These are phyloP conservation scores for Drosophila seclusa DNA, from an alignment of 2,888 invertebrate species.

Conservation along the genomic window DNA sequence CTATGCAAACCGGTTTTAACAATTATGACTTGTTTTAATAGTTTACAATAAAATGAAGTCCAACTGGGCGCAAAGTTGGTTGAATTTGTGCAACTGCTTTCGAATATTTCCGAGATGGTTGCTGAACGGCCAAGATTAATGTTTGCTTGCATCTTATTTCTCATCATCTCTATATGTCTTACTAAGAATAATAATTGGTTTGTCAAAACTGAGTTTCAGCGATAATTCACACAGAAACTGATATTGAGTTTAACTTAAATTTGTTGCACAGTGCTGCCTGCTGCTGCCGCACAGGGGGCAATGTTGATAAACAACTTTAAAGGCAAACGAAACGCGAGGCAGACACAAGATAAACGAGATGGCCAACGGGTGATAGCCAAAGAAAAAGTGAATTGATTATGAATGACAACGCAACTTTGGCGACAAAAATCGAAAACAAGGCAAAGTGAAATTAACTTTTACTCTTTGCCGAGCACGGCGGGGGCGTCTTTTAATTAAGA, in stretches of 20 bases:
- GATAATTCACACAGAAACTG: not conserved
- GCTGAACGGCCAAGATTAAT: not conserved
- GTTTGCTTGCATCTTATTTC: not conserved
- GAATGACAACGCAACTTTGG: constrained; percentile 16
- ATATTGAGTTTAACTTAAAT: not conserved
- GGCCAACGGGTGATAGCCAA: constrained; percentile 34
- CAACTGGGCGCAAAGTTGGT: not conserved
- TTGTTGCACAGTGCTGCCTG: constrained; percentile 28
- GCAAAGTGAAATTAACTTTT: constrained; percentile 54
- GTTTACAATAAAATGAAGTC: not conserved
- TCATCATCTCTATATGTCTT: not conserved
- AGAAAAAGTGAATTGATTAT: constrained; percentile 54
- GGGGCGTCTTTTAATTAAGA: constrained; percentile 40
- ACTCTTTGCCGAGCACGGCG: constrained; percentile 19
- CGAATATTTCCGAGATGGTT: not conserved
- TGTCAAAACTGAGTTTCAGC: not conserved
- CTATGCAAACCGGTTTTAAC: constrained; percentile 28
- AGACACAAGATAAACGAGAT: constrained; percentile 50
- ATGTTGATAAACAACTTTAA: constrained; percentile 64
- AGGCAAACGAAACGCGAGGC: constrained; percentile 27
- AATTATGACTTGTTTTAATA: not conserved
- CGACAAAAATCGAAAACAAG: constrained; percentile 33
- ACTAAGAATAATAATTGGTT: not conserved
- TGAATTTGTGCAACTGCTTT: not conserved
- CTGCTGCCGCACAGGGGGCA: constrained; percentile 18